Conservation (phyloP, 2,888 invertebrate genomes). For the Stenichneumon culpator region DNA sequence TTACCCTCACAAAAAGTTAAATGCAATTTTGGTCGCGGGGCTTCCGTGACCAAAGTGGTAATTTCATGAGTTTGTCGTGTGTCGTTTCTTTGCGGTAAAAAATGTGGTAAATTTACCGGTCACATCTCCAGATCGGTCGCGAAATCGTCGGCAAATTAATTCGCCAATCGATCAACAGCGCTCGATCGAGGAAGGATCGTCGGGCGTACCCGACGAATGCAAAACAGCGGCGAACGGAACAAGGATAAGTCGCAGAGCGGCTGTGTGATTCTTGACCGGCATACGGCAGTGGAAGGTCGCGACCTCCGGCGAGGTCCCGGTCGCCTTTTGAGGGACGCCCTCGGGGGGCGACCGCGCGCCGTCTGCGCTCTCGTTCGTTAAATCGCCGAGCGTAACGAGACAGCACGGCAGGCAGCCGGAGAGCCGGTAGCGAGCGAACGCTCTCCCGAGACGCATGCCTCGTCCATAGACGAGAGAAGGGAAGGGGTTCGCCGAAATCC, state of each 20-base stretch:
- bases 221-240: constrained; percentile 25
- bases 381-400: constrained; percentile 49
- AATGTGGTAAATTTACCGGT: no score
- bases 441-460: not conserved
- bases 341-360: constrained; percentile 59
- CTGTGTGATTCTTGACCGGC: constrained; percentile 80
- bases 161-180: not conserved
- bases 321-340: constrained; percentile 61
- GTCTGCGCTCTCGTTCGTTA: constrained; percentile 68
- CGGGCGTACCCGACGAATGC: not conserved
- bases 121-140: no score
- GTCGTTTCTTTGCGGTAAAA: no score
- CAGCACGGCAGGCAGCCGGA: constrained; percentile 40
- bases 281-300: constrained; percentile 80
- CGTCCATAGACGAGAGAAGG: constrained; percentile 70
- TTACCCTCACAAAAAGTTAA: no score
- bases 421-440: constrained; percentile 33
- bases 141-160: not conserved
- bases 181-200: constrained; percentile 2
- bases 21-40: no score
- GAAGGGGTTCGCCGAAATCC: constrained; percentile 74
- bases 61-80: no score
- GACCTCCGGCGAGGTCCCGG: constrained; percentile 79
- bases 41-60: no score
- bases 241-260: constrained; percentile 65